Percentiles rank a stretch among this genome's conserved stretches.
phyloP scores from a whole-genome alignment of 2,888 invertebrate genomes.

The Thalpophila matura region DNA sequence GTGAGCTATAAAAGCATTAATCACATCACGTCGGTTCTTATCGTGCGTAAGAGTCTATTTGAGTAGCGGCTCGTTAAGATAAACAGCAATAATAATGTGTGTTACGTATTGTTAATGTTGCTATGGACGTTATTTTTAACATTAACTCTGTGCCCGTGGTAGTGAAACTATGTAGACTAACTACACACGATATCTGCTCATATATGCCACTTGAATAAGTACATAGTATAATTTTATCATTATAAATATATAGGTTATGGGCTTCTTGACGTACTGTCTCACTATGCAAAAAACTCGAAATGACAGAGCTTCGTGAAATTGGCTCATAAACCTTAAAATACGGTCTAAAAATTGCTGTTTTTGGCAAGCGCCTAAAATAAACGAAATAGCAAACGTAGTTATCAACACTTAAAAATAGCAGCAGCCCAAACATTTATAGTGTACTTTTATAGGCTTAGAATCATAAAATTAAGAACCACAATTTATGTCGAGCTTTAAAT shows the following conservation, averaged over 20 bases:
- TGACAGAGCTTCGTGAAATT: too few relatives aligned
- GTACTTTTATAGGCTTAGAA: not conserved
- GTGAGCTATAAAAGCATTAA: slow-evolving; percentile 16
- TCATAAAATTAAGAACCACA: too few relatives aligned
- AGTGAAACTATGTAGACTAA: too few relatives aligned
- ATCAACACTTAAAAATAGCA: slow-evolving; percentile 21
- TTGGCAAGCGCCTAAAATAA: slow-evolving; percentile 26
- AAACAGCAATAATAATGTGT: not conserved
- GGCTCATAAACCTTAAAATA: too few relatives aligned
- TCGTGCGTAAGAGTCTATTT: slow-evolving; percentile 31
- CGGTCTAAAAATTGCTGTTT: not conserved
- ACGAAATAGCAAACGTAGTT: not conserved
- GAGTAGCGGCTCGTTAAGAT: slow-evolving; percentile 12
- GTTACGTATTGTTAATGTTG: not conserved
- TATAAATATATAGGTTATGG: too few relatives aligned
- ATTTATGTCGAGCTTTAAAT: too few relatives aligned
- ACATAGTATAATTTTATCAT: too few relatives aligned
- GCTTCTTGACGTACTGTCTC: too few relatives aligned
- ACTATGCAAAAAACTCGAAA: too few relatives aligned
- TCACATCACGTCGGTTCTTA: slow-evolving; percentile 6
- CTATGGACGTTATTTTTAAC: not conserved
- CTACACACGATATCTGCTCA: too few relatives aligned
- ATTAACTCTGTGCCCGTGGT: not conserved
- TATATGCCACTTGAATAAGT: too few relatives aligned
- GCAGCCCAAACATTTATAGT: slow-evolving; percentile 6